These are phyloP conservation scores for Branchinecta lindahli DNA, from an alignment of 1,140 invertebrate genomes.

Conservation along the genomic window DNA sequence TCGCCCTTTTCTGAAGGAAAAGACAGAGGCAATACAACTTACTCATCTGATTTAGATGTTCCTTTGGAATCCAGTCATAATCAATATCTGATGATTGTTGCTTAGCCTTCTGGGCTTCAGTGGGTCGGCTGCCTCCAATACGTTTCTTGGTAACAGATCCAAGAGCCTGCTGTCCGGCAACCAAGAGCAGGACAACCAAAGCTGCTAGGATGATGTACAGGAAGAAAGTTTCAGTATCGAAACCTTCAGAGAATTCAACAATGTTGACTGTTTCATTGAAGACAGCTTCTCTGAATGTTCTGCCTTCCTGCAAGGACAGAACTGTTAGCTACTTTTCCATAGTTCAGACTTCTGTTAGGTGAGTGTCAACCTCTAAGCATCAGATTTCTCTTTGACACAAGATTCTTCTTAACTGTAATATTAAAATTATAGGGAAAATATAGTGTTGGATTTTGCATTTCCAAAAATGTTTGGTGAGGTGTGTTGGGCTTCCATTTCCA, in stretches of 20 bases:
- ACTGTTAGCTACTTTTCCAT: neutral
- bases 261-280: slow-evolving; percentile 98
- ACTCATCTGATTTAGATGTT: slow-evolving; percentile 66
- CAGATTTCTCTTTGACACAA: too few species aligned
- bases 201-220: slow-evolving; percentile 85
- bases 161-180: slow-evolving; percentile 77
- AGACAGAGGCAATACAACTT: slow-evolving; percentile 31
- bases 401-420: too few species aligned
- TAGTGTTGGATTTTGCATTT: too few species aligned
- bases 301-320: slow-evolving; percentile 41
- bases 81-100: slow-evolving; percentile 74
- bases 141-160: slow-evolving; percentile 48
- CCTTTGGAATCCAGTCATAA: slow-evolving; percentile 93
- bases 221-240: slow-evolving; percentile 97
- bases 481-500: too few species aligned
- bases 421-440: too few species aligned
- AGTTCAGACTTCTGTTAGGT: too few species aligned
- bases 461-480: too few species aligned
- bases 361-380: too few species aligned
- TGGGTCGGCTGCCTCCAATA: slow-evolving; percentile 35
- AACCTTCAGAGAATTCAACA: slow-evolving; percentile 85
- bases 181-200: slow-evolving; percentile 65
- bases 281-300: slow-evolving; percentile 66
- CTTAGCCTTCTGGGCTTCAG: slow-evolving; percentile 48
- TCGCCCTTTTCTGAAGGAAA: too few species aligned